Evolutionary conservation across 1,140 invertebrate genomes (phyloP), one percentile per base, ranked within the genome.

Genomic region (Ceratitis capitata): DNA sequence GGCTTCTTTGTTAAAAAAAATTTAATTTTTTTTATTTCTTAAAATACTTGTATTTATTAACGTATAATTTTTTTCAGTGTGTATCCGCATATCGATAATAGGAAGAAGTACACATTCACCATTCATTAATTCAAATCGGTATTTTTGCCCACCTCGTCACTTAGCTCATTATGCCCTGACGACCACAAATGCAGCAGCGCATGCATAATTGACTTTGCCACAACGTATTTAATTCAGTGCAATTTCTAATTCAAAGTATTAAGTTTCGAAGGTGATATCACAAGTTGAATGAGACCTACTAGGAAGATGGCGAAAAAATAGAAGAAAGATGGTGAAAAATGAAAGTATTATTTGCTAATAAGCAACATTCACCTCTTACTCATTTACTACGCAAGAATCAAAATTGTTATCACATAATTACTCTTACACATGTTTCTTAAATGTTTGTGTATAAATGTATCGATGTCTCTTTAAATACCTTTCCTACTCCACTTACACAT

Each of bases 321-420:
- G 14, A 26, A 78, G 69, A 47, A 19, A n/a, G 16, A 29, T 16
- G 10, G 19, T 16, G 12, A 26, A n/a, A 78, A 10, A 78, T 42
- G 1, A 78, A 35, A 78, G 10, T 26, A 61, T 26, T 23, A 45
- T 78, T 45, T 19, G 32, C 6, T 45, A 23, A 23, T 78, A 26
- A 42, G 5, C 39, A 78, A 45, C 64, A 69, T 69, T 39, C 64
- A 69, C 69, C 39, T 78, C 45, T 78, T 78, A 78, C 35, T 69
- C 23, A 78, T 39, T 14, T 12, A 12, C 61, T 78, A n/a, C 39
- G 64, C 64, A 69, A 35, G 14, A 26, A 69, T 35, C 23, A 23
- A 9, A 56, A 56, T n/a, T 56, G 51, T 56, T 4, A n/a, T n/a
- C n/a, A n/a, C n/a, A n/a, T n/a, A n/a, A n/a, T n/a, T n/a, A n/a